These are phyloP conservation scores for Ctenosaura bakeri DNA, from an alignment of 2,797 vertebrate genomes.

Conservation along the genomic window DNA sequence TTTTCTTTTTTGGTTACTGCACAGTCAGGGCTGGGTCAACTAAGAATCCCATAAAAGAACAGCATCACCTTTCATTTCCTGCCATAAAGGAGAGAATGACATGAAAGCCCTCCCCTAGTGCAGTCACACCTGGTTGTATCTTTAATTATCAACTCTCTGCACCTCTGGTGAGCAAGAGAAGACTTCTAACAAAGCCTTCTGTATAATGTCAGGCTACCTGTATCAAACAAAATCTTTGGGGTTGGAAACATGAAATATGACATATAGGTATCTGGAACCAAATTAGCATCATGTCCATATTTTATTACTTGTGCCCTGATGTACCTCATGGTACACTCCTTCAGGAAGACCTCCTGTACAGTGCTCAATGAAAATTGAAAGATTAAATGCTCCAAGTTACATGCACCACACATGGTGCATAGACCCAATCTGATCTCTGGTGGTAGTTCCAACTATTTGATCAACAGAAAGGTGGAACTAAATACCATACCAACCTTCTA, in stretches of 20 bases:
- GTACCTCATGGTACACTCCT: too few species aligned
- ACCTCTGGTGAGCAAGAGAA: not conserved
- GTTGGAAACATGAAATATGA: not conserved
- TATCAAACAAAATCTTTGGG: not conserved
- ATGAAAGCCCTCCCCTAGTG: slow-evolving; percentile 3
- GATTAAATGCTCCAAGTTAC: not conserved
- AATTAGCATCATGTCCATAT: not conserved
- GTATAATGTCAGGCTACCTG: not conserved
- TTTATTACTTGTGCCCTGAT: not conserved
- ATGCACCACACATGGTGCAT: not conserved
- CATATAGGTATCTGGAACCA: not conserved
- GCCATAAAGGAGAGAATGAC: slow-evolving; percentile 24
- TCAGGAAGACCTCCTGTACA: not conserved
- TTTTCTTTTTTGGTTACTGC: not conserved
- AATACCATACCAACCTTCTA: too few species aligned
- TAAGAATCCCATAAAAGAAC: slow-evolving; percentile 22
- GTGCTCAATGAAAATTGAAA: not conserved
- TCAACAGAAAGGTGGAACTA: not conserved
- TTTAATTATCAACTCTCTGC: not conserved
- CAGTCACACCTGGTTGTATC: not conserved
- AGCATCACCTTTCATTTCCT: slow-evolving; percentile 16
- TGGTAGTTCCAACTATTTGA: not conserved
- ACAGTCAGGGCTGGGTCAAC: slow-evolving; percentile 21
- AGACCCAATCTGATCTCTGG: not conserved
- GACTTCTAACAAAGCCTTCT: slow-evolving; percentile 22